Evolutionary conservation across 2,888 invertebrate species (phyloP), one percentile per base, ranked within the genome.

Genomic region (Eristalinus aeneus): DNA sequence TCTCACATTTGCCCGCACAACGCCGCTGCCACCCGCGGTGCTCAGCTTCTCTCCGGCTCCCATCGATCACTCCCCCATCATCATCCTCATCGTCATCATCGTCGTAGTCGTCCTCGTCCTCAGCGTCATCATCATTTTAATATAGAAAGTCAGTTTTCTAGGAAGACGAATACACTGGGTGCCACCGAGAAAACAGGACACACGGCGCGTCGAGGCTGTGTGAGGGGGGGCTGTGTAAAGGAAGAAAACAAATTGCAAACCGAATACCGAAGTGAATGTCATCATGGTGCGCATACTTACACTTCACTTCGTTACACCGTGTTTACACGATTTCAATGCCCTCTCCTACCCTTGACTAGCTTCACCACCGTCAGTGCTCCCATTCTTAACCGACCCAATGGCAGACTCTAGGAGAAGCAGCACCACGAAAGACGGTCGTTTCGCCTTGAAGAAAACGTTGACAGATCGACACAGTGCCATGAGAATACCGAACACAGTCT

Each of bases 261-360:
- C 82, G 86, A 86, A 86, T 86, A 75, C 86, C 86, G 61, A 86
- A 86, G 86, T 82, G 82, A 86, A 86, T 86, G 86, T 82, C 86
- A 86, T 86, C 86, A 86, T 82, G 82, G 82, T 77, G 86, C 82
- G 86, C 86, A 82, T 82, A 86, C 86, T 86, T 86, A 86, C 86
- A 86, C 86, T 86, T 82, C 86, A 86, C 86, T 86, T 86, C 82
- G 86, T 86, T 86, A 86, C 86, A 86, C 77, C 82, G 77, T 86
- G 86, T 86, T 86, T 86, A 86, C 86, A 86, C 77, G 86, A 86
- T 82, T 86, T 86, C 82, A 77, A 71, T 82, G 82, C 39, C 76
- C 76, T 69, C 71, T 27, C 60, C 31, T 10, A 39, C 39, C 39
- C 3, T 12, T n/a, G 39, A 39, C n/a, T 10, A 39, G 11, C 39